Evolutionary conservation across 2,888 invertebrate species (phyloP), one percentile per base, ranked within the genome.

Genomic region (Machimus rusticus): DNA sequence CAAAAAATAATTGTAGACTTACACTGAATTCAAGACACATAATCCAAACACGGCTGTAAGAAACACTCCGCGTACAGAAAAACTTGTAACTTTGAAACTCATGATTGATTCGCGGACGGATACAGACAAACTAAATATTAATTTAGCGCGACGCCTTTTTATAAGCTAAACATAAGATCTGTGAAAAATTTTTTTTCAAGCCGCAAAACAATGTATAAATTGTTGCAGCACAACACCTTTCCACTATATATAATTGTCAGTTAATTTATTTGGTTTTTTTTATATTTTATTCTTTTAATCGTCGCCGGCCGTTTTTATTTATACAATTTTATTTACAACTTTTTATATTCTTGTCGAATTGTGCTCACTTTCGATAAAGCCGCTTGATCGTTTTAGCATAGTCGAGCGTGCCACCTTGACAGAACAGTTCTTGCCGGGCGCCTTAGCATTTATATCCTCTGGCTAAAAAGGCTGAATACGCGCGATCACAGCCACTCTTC

Each of bases 331-430:
- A 28, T 57, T 66, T 19, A 55, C 0, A 55, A 55, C 55, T 55
- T 66, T 19, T 66, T 66, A 23, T 66, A 23, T 66, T 28, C 66
- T 66, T 66, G 66, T 66, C 66, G 66, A 66, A 66, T 66, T 66
- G 78, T 78, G 78, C 78, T 78, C 78, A 81, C 81, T 81, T 55
- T 81, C 81, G 81, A 81, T 78, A 46, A 51, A 28, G 81, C 14
- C 28, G 81, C 55, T 34, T 28, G 74, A 37, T 66, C 37, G 16
- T 14, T 39, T 37, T 66, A 84, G 14, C 14, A 43, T 23, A 66
- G 84, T 66, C 74, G 84, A 84, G 84, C 84, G 84, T n/a, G 84
- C 84, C 84, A 66, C 57, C 57, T 84, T 84, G 84, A 66, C 74
- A 84, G 84, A 84, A 84, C 84, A 84, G 34, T 84, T 84, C 84